Base-by-base conservation (phyloP, 2,113 vertebrate genomes). In the Perognathus longimembris region DNA sequence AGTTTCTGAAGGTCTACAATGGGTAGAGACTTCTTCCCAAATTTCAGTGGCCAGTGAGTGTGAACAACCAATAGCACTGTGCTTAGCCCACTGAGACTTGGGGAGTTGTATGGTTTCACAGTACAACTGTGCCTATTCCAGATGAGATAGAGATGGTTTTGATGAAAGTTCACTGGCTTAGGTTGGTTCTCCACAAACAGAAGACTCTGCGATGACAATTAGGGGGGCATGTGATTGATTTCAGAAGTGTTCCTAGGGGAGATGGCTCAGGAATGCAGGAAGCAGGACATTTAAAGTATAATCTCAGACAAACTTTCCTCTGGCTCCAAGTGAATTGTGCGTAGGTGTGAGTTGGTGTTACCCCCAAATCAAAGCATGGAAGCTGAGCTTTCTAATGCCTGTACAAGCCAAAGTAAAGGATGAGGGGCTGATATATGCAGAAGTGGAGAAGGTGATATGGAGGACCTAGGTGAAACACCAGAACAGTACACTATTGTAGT, bases 121-220 rank as follows among this genome's bases (percentile, higher is more conserved):
- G 38, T 57, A 30, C 30, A 75, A 67, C 5, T 76, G 80, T 59
- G 24, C 50, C 20, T 87, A 38, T 70, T 21, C 28, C 86, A 20
- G 95, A 78, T 88, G 20, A 50, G 54, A 81, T n/a, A n/a, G 6
- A 88, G 34, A 75, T 18, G 66, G 61, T 26, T 77, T 59, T 83
- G 84, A 74, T 89, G 78, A 89, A 73, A 63, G 9, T 80, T 91
- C 4, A 42, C 61, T 81, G 0, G 74, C 67, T 93, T 61, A 63
- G 15, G 7, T 94, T 73, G 18, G 36, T 66, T 57, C 24, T 18
- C n/a, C n/a, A 73, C 63, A 86, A 61, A 45, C 67, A 87, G n/a
- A n/a, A 45, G 57, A 82, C 15, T 22, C 22, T 45, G 45, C 67
- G 63, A n/a, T 81, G 32, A 87, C 74, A 80, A 71, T 45, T 61